These are phyloP conservation scores for Luffia ferchaultella DNA, from an alignment of 2,888 invertebrate species.

Conservation along the genomic window DNA sequence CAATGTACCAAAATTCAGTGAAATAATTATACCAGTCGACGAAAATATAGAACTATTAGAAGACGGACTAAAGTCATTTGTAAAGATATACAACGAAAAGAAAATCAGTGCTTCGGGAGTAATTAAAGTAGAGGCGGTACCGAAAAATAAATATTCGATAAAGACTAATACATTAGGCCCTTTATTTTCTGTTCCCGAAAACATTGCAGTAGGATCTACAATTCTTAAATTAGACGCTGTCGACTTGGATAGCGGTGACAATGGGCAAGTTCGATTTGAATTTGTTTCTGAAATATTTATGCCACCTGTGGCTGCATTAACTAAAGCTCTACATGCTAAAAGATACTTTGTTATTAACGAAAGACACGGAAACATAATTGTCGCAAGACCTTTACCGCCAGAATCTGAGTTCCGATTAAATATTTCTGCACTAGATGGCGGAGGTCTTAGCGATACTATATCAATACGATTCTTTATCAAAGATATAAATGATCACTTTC, in stretches of 20 bases:
- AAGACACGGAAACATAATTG: slow-evolving; percentile 76
- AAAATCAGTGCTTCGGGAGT: slow-evolving; percentile 34
- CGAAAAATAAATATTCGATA: slow-evolving; percentile 43
- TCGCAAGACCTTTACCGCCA: slow-evolving; percentile 75
- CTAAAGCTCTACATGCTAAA: slow-evolving; percentile 58
- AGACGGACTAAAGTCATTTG: slow-evolving; percentile 58
- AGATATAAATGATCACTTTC: slow-evolving; percentile 86
- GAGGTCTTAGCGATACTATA: slow-evolving; percentile 75
- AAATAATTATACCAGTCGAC: slow-evolving; percentile 74
- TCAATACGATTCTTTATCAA: slow-evolving; percentile 75
- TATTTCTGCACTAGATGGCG: slow-evolving; percentile 79
- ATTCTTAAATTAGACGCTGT: slow-evolving; percentile 74
- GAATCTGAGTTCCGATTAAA: slow-evolving; percentile 80
- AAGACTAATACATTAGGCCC: slow-evolving; percentile 54
- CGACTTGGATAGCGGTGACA: slow-evolving; percentile 76
- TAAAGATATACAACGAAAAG: slow-evolving; percentile 52
- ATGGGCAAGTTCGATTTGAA: slow-evolving; percentile 76
- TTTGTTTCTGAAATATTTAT: slow-evolving; percentile 73
- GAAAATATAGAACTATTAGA: slow-evolving; percentile 73
- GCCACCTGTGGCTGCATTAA: slow-evolving; percentile 49
- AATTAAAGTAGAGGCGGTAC: slow-evolving; percentile 36
- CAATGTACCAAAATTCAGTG: slow-evolving; percentile 75
- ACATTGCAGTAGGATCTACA: slow-evolving; percentile 72
- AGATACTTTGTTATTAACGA: slow-evolving; percentile 81
- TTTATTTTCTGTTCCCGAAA: slow-evolving; percentile 75